These are phyloP conservation scores for Pseudanteris insignis DNA, from an alignment of 2,888 invertebrate species.

Conservation along the genomic window DNA sequence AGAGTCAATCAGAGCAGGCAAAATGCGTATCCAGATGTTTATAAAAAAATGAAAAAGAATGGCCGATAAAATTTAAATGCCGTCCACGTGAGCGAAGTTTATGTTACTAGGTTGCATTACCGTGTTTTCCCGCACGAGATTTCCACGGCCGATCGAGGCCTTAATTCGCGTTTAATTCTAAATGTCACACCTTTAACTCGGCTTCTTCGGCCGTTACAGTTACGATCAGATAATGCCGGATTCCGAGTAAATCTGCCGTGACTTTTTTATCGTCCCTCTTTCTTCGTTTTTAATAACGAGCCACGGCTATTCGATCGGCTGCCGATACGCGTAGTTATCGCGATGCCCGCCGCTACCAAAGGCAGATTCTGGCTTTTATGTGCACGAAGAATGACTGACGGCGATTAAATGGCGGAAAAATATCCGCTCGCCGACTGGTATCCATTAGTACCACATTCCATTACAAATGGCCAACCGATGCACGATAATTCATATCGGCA, in stretches of 20 bases:
- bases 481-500: constrained; percentile 49
- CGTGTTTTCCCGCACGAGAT: constrained; percentile 30
- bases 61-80: constrained; percentile 21
- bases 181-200: constrained; percentile 30
- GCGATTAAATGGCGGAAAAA: not conserved
- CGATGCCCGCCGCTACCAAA: constrained; percentile 9
- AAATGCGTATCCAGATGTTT: too few species aligned
- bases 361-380: not conserved
- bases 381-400: not conserved
- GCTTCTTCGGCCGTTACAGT: constrained; percentile 17
- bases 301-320: constrained; percentile 23
- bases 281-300: constrained; percentile 8
- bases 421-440: not conserved
- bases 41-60: too few species aligned
- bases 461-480: constrained; percentile 7
- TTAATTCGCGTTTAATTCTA: constrained; percentile 34
- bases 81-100: constrained; percentile 19
- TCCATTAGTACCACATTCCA: constrained; percentile 5
- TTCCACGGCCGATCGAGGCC: constrained; percentile 29
- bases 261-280: not conserved
- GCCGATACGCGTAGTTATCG: constrained; percentile 19
- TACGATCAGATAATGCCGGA: constrained; percentile 26
- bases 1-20: too few species aligned
- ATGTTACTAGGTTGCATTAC: constrained; percentile 34
- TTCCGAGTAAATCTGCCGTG: constrained; percentile 21